Evolutionary conservation across 2,888 invertebrate genomes (phyloP), one percentile per base, ranked within the genome.

Genomic region (Rotaria macrura): DNA sequence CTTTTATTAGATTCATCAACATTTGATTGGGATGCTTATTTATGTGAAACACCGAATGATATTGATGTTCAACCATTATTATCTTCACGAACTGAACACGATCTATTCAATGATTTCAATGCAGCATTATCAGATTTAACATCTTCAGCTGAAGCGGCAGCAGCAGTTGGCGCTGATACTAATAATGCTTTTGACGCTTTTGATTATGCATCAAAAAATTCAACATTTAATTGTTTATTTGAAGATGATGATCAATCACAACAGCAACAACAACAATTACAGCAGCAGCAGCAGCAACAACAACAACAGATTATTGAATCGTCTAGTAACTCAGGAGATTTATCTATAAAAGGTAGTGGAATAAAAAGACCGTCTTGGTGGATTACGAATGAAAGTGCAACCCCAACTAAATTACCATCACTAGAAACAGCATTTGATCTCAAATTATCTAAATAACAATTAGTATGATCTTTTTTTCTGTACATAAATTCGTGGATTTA

Each of bases 311-410:
- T 29, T 7, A 47, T 20, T 49, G n/a, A 38, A 34, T 7, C 83
- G n/a, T 49, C 83, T 17, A 34, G 4, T 83, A 29, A 29, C 29
- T 25, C 55, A 25, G 14, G 90, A 72, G 90, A 90, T 87, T 88
- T 90, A 84, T 90, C 90, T 23, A 89, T 90, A 49, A 88, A 89
- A 17, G 91, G 91, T n/a, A 88, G 88, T 12, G 88, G 89, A n/a
- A 90, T 91, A 55, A 88, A 88, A 85, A 89, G 90, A 2, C 90
- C 90, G 0, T 89, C 89, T n/a, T 90, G 91, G 90, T 91, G 91
- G 91, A 89, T 89, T 47, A 83, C 23, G 34, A 25, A 79, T 43
- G 79, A 79, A 25, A 43, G 43, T n/a, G n/a, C 20, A 25, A 49
- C 47, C 29, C 10, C 79, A 43, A 79, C 43, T 40, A 79, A 79